Evolutionary conservation across 2,113 vertebrate genomes (phyloP).

Genomic region (Lethenteron camtschaticum): DNA sequence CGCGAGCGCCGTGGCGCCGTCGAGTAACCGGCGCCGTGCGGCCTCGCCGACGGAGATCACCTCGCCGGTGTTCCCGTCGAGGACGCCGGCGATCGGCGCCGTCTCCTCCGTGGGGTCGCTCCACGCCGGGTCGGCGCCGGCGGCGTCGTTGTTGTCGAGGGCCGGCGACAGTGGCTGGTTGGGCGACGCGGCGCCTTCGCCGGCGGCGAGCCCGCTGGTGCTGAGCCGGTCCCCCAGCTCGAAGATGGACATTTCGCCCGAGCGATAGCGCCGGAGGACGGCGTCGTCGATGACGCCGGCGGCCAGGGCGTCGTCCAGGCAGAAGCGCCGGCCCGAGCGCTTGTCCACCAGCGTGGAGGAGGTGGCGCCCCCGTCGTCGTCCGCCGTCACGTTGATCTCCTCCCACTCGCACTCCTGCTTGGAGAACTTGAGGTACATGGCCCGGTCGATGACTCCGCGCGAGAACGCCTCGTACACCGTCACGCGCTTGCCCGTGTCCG

Average conservation of each 20-base stretch:
- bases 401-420: conserved; percentile 98
- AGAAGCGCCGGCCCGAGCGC: conserved; percentile 74
- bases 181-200: no score
- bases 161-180: neutral
- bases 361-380: conserved; percentile 49
- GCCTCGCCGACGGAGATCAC: conserved; percentile 84
- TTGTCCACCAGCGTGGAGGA: conserved; percentile 85
- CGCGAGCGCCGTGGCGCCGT: conserved; percentile 38
- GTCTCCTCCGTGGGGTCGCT: conserved; percentile 67
- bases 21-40: conserved; percentile 66
- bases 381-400: conserved; percentile 80
- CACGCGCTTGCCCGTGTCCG: conserved; percentile 86
- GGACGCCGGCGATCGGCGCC: conserved; percentile 62
- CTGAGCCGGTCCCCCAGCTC: conserved; percentile 93
- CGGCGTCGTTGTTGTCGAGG: conserved; percentile 18
- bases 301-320: conserved; percentile 63
- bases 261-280: conserved; percentile 58
- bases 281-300: conserved; percentile 67
- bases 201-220: conserved; percentile 22
- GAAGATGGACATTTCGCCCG: conserved; percentile 64
- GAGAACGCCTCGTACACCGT: conserved; percentile 84
- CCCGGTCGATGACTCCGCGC: conserved; percentile 82
- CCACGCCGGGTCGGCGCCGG: conserved; percentile 31
- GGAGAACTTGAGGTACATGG: conserved; percentile 74
- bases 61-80: conserved; percentile 83